Evolutionary conservation across 2,888 invertebrate species (phyloP), one percentile per base, ranked within the genome.

Genomic region (Rhagium mordax): DNA sequence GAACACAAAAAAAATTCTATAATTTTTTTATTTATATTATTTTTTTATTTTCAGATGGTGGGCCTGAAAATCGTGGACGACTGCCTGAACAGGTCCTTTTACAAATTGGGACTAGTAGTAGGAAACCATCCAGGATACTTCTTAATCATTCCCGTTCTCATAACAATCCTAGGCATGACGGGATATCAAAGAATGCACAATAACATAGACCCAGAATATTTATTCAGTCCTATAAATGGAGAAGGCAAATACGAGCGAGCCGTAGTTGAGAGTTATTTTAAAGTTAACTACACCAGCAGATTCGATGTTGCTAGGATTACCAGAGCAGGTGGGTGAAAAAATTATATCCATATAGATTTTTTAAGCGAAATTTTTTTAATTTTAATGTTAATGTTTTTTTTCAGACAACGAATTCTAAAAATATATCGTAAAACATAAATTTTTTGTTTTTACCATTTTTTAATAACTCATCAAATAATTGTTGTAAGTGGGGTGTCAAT

Each of bases 141-240:
- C 89, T 91, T 97, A 79, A 93, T 97, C 82, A 91, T 97, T 70
- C 97, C 97, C n/a, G 88, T 96, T 47, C 91, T 97, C 61, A 88
- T 97, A 69, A 93, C 95, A 0, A 88, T 94, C 70, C 91, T 97
- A 66, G 95, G 95, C 87, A 92, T 95, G 87, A 97, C 97, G 21
- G 97, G 97, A 65, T 95, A 94, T 88, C 97, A 97, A 88, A 91
- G 92, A 86, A 91, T 97, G 72, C 90, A 93, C 86, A 96, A 96
- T 88, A 95, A 96, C 89, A 96, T 96, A 89, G 97, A 97, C 87
- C 97, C 97, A 0, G 97, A 97, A 87, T 97, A 97, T 88, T 90
- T 97, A 16, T 97, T 97, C 89, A 96, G 96, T 47, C 97, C 97
- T 0, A 90, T 95, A 78, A 94, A 95, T 82, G 97, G 97, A 0